Evolutionary conservation across 2,797 vertebrate species (phyloP).

Genomic region (Gymnoscopelus braueri): DNA sequence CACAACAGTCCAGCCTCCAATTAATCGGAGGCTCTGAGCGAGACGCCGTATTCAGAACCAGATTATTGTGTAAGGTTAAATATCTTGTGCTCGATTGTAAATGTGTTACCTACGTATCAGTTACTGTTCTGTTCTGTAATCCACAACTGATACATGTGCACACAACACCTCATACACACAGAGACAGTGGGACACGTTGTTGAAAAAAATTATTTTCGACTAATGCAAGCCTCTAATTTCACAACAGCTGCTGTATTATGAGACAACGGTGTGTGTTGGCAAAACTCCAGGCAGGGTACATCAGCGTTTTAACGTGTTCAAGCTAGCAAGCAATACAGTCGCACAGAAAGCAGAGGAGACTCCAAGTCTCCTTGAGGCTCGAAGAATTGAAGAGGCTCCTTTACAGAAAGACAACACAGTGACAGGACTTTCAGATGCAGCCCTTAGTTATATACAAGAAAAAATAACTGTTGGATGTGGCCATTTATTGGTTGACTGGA

Average conservation of each 20-base stretch:
- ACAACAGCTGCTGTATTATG: background rate
- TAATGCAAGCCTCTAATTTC: background rate
- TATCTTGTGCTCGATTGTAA: background rate
- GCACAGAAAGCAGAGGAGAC: background rate
- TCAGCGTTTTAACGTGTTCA: background rate
- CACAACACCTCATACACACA: background rate
- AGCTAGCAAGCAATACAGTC: background rate
- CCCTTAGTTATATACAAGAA: conserved; percentile 4
- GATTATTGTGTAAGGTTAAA: conserved; percentile 31
- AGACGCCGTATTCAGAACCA: conserved; percentile 42
- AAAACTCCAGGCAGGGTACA: background rate
- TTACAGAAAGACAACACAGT: background rate
- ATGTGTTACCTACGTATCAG: conserved; percentile 7
- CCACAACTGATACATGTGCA: background rate
- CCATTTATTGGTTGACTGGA: background rate
- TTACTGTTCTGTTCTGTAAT: background rate
- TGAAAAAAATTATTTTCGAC: background rate
- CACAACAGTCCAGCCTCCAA: conserved; percentile 52
- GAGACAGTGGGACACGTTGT: background rate
- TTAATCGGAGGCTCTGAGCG: conserved; percentile 47
- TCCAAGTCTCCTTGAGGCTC: background rate
- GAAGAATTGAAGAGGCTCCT: background rate
- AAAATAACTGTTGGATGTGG: conserved; percentile 4
- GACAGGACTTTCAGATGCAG: background rate
- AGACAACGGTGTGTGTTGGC: background rate